A percentile compares a stretch with the other conserved stretches of the same genome.
These are phyloP conservation scores for Lithobates pipiens DNA, from an alignment of 2,797 vertebrate genomes.

Conservation along the genomic window DNA sequence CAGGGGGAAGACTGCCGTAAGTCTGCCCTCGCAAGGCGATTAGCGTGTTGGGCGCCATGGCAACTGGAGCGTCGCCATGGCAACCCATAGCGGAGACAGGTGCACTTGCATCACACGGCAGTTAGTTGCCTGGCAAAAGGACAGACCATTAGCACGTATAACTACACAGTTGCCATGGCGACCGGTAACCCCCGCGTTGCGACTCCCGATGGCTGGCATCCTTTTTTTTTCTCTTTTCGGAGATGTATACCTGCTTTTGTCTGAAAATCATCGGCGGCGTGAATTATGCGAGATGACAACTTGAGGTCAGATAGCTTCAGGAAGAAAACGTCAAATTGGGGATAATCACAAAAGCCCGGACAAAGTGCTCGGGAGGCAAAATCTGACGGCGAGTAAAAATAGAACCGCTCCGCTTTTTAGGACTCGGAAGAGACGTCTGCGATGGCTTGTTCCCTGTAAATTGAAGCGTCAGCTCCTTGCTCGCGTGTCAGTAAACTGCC, in stretches of 20 bases:
- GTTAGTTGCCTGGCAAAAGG: constrained; percentile 89
- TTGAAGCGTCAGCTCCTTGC: no score
- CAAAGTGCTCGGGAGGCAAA: neutral
- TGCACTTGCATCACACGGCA: constrained; percentile 85
- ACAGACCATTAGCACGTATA: constrained; percentile 89
- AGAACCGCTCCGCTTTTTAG: neutral
- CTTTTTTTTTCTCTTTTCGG: constrained; percentile 35
- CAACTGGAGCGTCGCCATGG: constrained; percentile 86
- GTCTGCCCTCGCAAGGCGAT: constrained; percentile 82
- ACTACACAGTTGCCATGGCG: constrained; percentile 88
- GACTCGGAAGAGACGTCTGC: no score
- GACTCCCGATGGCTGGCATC: constrained; percentile 84
- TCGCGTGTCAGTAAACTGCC: no score
- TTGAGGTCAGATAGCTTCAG: constrained; percentile 70
- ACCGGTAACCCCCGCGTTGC: constrained; percentile 86
- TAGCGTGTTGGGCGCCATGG: constrained; percentile 86
- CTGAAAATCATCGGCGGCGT: constrained; percentile 69
- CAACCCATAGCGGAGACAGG: constrained; percentile 87
- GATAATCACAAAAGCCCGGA: constrained; percentile 9
- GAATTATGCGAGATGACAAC: constrained; percentile 76
- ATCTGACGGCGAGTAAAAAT: constrained; percentile 17
- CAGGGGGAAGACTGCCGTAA: constrained; percentile 75
- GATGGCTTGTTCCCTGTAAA: no score
- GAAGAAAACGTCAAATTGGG: constrained; percentile 63
- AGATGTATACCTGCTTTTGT: constrained; percentile 68